Conservation (phyloP, 2,113 vertebrate species). For the Machaerirhynchus nigripectus region DNA sequence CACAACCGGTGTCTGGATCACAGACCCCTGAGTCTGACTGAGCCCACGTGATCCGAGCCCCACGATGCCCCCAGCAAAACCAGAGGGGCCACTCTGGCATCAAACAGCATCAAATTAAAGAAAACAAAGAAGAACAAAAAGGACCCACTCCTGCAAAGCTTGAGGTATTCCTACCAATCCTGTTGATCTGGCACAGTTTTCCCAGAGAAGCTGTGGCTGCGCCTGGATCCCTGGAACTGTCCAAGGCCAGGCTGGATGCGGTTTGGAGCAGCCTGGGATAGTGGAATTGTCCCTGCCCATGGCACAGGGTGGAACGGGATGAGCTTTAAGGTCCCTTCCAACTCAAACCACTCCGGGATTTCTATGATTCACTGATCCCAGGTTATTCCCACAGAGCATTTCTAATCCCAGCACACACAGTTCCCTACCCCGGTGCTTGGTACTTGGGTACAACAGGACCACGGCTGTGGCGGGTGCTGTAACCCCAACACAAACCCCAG, state of each 20-base stretch:
- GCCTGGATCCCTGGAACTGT: not conserved
- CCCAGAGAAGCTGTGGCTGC: not conserved
- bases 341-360: not conserved
- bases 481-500: not conserved
- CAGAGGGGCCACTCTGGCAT: not conserved
- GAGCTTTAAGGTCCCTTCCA: not conserved
- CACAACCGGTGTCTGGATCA: accelerated
- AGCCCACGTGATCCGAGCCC: accelerated
- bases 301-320: not conserved
- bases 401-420: not conserved
- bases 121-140: not conserved
- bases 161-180: not conserved
- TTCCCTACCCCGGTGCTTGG: not conserved
- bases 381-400: not conserved
- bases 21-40: not conserved
- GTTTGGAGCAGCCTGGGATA: not conserved
- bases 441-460: not conserved
- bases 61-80: accelerated
- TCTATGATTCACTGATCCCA: accelerated
- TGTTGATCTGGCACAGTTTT: not conserved
- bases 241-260: accelerated
- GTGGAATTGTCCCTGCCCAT: not conserved
- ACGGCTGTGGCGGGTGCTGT: accelerated
- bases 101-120: not conserved
- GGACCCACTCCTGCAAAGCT: accelerated